Percentiles rank a stretch among this genome's conserved stretches.
Conservation (phyloP, 2,797 vertebrate species). For the Poeciliopsis turneri region DNA sequence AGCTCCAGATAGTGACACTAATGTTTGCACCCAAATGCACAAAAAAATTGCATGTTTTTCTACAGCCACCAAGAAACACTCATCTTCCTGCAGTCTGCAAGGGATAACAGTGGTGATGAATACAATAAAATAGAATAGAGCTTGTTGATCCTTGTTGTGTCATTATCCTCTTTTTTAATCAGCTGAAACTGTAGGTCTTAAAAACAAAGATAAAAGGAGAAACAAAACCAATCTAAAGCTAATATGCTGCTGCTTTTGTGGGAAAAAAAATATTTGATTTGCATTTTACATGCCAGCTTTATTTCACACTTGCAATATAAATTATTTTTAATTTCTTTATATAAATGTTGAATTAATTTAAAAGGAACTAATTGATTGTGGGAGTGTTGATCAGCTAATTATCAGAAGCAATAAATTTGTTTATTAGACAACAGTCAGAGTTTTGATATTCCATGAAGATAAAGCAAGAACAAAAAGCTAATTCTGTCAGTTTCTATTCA, state of each 20-base stretch:
- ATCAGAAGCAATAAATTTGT: background rate
- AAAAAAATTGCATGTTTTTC: background rate
- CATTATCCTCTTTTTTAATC: background rate
- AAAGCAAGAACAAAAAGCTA: background rate
- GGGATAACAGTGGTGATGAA: background rate
- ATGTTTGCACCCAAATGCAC: background rate
- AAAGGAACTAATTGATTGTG: background rate
- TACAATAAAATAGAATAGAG: background rate
- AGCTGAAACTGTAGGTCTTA: background rate
- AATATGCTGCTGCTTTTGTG: background rate
- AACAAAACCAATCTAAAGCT: background rate
- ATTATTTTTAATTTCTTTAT: background rate
- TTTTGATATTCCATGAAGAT: background rate
- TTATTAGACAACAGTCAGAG: background rate
- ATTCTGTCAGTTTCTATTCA: constrained; percentile 5
- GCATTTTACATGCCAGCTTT: background rate
- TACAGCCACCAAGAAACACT: background rate
- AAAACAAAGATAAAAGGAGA: background rate
- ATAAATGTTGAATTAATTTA: background rate
- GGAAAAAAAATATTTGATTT: background rate
- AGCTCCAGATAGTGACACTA: background rate
- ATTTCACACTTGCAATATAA: background rate
- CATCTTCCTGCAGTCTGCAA: background rate
- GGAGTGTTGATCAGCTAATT: background rate
- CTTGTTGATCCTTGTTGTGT: background rate